Percentiles rank a stretch among this genome's conserved stretches.
Evolutionary conservation across 2,888 invertebrate species (phyloP).

Genomic region (Allophyes oxyacanthae): DNA sequence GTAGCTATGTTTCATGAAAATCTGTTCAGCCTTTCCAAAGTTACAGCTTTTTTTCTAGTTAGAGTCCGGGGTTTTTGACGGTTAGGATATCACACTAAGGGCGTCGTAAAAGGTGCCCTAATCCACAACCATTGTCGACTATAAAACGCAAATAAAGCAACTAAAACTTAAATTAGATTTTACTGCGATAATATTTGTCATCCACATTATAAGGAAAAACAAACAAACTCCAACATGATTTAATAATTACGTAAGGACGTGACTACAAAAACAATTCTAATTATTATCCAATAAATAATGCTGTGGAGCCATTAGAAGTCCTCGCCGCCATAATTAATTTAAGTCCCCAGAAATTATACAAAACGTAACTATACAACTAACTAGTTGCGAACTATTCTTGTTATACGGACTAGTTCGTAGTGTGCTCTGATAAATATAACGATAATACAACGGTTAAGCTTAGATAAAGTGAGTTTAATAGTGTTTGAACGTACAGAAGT

Average conservation of each 20-base stretch:
- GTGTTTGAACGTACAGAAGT: not conserved
- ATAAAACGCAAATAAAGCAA: too few relatives aligned
- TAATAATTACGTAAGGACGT: slow-evolving; percentile 6
- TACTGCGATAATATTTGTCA: too few relatives aligned
- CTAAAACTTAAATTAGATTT: too few relatives aligned
- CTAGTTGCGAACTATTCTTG: slow-evolving; percentile 64
- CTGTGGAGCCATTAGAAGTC: slow-evolving; percentile 67
- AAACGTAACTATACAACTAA: slow-evolving; percentile 27
- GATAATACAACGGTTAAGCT: slow-evolving; percentile 31
- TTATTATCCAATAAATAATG: slow-evolving; percentile 74
- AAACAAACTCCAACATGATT: not conserved
- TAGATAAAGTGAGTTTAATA: slow-evolving; percentile 9
- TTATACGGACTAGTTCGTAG: slow-evolving; percentile 47
- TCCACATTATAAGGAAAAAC: not conserved
- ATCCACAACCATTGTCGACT: too few relatives aligned
- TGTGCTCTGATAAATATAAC: slow-evolving; percentile 38
- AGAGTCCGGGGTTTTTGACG: too few relatives aligned
- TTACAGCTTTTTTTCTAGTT: too few relatives aligned
- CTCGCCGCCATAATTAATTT: slow-evolving; percentile 72
- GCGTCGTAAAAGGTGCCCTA: too few relatives aligned
- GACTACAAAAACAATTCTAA: slow-evolving; percentile 56
- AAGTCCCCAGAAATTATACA: slow-evolving; percentile 64
- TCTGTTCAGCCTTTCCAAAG: too few relatives aligned
- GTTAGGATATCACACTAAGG: too few relatives aligned
- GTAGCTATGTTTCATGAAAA: too few relatives aligned